Base-by-base conservation (phyloP, 2,888 invertebrate species). In the Trachelus tabidus region DNA sequence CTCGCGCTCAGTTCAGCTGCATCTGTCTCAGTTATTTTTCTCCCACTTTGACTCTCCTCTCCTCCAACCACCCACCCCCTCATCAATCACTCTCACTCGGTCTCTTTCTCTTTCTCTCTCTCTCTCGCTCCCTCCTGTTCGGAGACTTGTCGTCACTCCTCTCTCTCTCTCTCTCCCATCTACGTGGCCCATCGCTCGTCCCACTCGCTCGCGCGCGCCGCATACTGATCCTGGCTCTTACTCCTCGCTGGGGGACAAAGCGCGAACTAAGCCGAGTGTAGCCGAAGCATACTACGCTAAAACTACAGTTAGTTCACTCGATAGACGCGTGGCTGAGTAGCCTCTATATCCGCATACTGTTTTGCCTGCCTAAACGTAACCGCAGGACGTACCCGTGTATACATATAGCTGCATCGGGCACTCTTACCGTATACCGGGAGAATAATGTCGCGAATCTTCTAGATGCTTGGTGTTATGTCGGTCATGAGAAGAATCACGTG, bases 271-370 rank as follows among this genome's bases (percentile, higher is more conserved):
- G 30, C 31, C 76, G 40, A 56, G 31, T 69, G 75, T 76, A 78
- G 37, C 75, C 37, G 75, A 37, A 37, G 23, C 73, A 40, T 73
- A 69, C 56, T 78, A 83, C 80, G 81, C 83, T 82, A 78, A 80
- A 85, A 85, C 85, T 85, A 85, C 85, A 84, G 85, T 85, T 86
- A 85, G 85, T 86, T 86, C 83, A 77, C 77, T 81, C 81, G 83
- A 81, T 81, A 81, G 77, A 79, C 77, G 77, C 77, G 79, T 77
- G 81, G 81, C 81, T 79, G 79, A 76, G 73, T 37, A 71, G 30
- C n/a, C 31, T 34, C 30, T 73, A 11, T 34, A 34, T 73, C n/a
- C 12, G 30, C 30, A 73, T 34, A 34, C 74, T 73, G n/a, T 73
- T 73, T 73, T 23, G 74, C n/a, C 33, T 73, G 34, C n/a, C 34